Percentiles rank a stretch among this genome's conserved stretches.
Conservation (phyloP, 2,113 vertebrate genomes). For the Lagopus muta region DNA sequence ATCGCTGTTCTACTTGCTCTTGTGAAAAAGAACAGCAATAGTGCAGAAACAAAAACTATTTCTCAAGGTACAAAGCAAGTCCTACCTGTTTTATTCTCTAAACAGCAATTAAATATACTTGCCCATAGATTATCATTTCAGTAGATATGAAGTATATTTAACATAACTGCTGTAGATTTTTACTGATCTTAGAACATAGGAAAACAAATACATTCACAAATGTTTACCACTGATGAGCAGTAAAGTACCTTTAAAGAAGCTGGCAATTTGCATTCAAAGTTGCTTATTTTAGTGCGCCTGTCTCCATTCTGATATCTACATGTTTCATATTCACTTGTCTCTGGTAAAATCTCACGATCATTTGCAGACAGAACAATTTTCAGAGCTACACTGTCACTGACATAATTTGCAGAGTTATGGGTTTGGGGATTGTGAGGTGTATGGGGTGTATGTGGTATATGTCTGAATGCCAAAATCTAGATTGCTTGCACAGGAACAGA, state of each 20-base stretch:
- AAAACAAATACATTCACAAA: not conserved
- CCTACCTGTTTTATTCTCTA: accelerated
- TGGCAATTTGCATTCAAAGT: not conserved
- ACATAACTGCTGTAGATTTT: not conserved
- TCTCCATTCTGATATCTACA: not conserved
- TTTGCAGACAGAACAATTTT: not conserved
- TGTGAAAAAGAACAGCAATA: not conserved
- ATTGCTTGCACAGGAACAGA: not conserved
- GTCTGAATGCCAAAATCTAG: not conserved
- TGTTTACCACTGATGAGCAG: not conserved
- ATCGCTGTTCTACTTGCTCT: not conserved
- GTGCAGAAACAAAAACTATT: not conserved
- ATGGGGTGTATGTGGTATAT: not conserved
- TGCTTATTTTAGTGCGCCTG: not conserved
- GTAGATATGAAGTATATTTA: not conserved
- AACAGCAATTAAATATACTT: not conserved
- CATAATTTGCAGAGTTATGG: not conserved
- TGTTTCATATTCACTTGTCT: not conserved
- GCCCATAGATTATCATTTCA: not conserved
- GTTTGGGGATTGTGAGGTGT: not conserved
- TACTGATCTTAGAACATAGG: not conserved
- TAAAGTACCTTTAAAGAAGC: not conserved
- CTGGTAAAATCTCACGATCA: not conserved
- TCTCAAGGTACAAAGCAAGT: not conserved
- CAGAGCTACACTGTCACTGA: not conserved